Evolutionary conservation across 2,113 vertebrate species (phyloP).

Genomic region (Lepus europaeus): DNA sequence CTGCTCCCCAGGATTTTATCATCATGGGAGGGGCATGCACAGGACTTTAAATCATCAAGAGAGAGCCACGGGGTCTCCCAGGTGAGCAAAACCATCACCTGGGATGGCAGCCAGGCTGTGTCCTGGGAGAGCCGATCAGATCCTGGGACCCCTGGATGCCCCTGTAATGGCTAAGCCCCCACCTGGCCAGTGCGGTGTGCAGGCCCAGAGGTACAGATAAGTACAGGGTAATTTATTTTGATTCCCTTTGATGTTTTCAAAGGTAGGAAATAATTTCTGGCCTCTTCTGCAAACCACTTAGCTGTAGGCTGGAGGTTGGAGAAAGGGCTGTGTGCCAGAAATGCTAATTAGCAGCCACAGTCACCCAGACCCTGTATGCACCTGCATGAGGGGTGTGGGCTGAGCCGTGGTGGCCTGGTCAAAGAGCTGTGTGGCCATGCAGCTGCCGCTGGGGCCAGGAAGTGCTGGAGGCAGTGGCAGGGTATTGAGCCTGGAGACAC

Average conservation of each 20-base stretch:
- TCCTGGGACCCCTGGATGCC: neutral
- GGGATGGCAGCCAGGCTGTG: neutral
- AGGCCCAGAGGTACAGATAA: neutral
- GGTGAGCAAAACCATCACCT: too few relatives aligned
- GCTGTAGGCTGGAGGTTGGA: slow-evolving; percentile 6
- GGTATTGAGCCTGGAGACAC: fast-evolving
- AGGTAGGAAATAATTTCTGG: slow-evolving; percentile 66
- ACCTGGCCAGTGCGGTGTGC: fast-evolving
- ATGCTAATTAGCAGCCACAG: slow-evolving; percentile 66
- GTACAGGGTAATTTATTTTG: slow-evolving; percentile 32
- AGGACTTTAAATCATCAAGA: neutral
- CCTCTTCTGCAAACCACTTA: slow-evolving; percentile 65
- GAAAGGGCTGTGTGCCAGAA: neutral
- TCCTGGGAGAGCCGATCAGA: slow-evolving; percentile 9
- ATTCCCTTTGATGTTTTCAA: slow-evolving; percentile 76
- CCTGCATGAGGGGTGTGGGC: fast-evolving
- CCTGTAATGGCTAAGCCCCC: neutral
- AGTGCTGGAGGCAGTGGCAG: fast-evolving
- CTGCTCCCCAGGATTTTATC: fast-evolving
- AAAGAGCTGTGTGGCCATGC: fast-evolving
- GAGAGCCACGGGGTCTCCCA: too few relatives aligned
- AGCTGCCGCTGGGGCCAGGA: neutral
- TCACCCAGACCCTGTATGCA: neutral
- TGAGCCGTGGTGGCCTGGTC: fast-evolving
- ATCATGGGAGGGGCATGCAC: fast-evolving